Evolutionary conservation across 2,113 vertebrate species (phyloP), one percentile per base, ranked within the genome.

Genomic region (Melanotaenia duboulayi): DNA sequence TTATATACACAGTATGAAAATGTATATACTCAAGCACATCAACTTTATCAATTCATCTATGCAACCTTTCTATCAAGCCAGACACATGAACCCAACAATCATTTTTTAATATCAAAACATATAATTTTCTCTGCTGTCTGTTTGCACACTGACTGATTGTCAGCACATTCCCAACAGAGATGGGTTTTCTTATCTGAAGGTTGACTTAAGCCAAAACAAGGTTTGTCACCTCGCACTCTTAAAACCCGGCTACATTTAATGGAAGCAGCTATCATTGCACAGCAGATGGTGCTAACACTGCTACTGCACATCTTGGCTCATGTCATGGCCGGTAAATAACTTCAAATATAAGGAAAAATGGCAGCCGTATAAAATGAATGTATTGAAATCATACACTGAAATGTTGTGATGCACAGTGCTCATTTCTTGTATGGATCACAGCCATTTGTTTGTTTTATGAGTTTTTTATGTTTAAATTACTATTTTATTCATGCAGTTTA

Each of bases 241-340:
- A 59, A 87, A 56, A 85, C 67, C 72, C 85, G 54, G 72, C 76
- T 61, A 68, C 86, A 80, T 91, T 90, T 90, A 88, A 91, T 89
- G 63, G 85, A 86, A 74, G 76, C 59, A 8, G 82, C 85, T 91
- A 89, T 92, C 90, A 65, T 79, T 69, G 83, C 85, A 51, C 82
- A 83, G 89, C 91, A 92, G 87, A 91, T 85, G 89, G 87, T 84
- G 78, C 86, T 81, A 85, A 85, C 83, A 25, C 49, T 55, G 58
- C 78, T 64, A 25, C 65, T 56, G 71, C 77, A 52, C 60, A 50
- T 65, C 67, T 71, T 44, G 57, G 61, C 84, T 74, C 70, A 23
- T 68, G 82, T 73, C 79, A 59, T 25, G n/a, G 58, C 82, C 82
- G 88, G 83, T 89, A 86, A 92, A 87, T 82, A 77, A 69, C 50